Percentiles rank a stretch among this genome's conserved stretches.
phyloP scores from a whole-genome alignment of 2,797 vertebrate species.

The Gymnothorax reevesii region DNA sequence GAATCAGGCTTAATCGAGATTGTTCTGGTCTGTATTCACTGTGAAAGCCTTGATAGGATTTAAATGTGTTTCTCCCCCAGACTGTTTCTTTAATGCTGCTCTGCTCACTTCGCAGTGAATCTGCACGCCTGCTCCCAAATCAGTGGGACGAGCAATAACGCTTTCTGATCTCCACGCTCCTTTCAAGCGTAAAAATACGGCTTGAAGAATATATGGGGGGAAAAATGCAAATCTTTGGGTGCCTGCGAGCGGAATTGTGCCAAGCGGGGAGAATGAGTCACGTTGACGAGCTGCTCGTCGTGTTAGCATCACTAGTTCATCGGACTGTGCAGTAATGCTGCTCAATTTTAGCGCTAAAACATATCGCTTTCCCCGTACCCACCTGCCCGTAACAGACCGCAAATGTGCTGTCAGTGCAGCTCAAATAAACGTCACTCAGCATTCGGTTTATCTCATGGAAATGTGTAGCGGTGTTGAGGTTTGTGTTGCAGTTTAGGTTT shows the following conservation, averaged over 20 bases:
- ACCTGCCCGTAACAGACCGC: not conserved
- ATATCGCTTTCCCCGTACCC: not conserved
- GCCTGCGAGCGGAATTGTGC: slow-evolving; percentile 22
- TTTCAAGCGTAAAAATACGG: slow-evolving; percentile 35
- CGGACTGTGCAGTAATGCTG: not conserved
- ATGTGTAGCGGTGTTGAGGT: not conserved
- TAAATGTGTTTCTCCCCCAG: not conserved
- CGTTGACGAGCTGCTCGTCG: slow-evolving; percentile 27
- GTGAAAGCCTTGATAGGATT: not conserved
- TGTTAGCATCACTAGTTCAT: slow-evolving; percentile 26
- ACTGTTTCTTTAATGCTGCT: not conserved
- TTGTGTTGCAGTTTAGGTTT: not conserved
- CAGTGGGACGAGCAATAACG: not conserved
- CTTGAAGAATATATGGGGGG: slow-evolving; percentile 12
- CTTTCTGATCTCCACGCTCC: slow-evolving; percentile 27
- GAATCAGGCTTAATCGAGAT: not conserved
- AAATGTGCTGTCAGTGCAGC: not conserved
- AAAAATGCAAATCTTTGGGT: slow-evolving; percentile 29
- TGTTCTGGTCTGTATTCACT: not conserved
- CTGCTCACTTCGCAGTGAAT: not conserved
- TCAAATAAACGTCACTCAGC: not conserved
- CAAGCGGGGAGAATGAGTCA: slow-evolving; percentile 49
- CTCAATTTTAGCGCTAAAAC: slow-evolving; percentile 14
- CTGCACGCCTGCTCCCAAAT: not conserved
- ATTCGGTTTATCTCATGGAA: not conserved